A percentile compares a stretch with the other conserved stretches of the same genome.
Evolutionary conservation across 2,888 invertebrate species (phyloP).

Genomic region (Troglohyphantes excavatus): DNA sequence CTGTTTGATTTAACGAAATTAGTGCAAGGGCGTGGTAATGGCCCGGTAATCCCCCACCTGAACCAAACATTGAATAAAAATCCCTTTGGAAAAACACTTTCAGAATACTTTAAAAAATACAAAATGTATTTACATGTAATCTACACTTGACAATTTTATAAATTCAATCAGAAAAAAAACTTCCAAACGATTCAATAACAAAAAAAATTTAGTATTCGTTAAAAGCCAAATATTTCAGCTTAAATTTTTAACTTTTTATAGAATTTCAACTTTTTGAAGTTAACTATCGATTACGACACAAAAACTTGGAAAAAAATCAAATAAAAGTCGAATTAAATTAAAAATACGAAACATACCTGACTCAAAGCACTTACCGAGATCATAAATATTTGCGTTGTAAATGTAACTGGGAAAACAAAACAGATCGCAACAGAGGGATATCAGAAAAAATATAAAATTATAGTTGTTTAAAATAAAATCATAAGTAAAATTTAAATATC

Average conservation of each 20-base stretch:
- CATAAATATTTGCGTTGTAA: not conserved
- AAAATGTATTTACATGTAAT: too few relatives aligned
- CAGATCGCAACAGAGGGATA: not conserved
- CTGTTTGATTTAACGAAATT: not conserved
- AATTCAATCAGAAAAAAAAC: too few relatives aligned
- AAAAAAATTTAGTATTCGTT: too few relatives aligned
- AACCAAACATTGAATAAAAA: not conserved
- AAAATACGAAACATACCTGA: constrained; percentile 28
- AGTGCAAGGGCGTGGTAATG: constrained; percentile 37
- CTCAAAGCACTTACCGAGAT: constrained; percentile 18
- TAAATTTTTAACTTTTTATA: too few relatives aligned
- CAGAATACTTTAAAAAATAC: too few relatives aligned
- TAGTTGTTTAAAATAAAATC: not conserved
- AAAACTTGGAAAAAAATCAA: not conserved
- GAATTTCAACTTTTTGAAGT: not conserved
- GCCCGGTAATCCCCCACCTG: constrained; percentile 9
- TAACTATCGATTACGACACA: not conserved
- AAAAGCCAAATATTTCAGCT: too few relatives aligned
- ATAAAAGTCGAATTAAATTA: not conserved
- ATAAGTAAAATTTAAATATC: not conserved
- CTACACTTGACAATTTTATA: too few relatives aligned
- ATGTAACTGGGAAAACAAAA: not conserved
- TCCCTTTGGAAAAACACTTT: not conserved
- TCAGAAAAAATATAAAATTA: not conserved
- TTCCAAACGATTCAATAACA: too few relatives aligned